Base-by-base conservation (phyloP, 2,113 vertebrate species). In the Cichladusa arquata region DNA sequence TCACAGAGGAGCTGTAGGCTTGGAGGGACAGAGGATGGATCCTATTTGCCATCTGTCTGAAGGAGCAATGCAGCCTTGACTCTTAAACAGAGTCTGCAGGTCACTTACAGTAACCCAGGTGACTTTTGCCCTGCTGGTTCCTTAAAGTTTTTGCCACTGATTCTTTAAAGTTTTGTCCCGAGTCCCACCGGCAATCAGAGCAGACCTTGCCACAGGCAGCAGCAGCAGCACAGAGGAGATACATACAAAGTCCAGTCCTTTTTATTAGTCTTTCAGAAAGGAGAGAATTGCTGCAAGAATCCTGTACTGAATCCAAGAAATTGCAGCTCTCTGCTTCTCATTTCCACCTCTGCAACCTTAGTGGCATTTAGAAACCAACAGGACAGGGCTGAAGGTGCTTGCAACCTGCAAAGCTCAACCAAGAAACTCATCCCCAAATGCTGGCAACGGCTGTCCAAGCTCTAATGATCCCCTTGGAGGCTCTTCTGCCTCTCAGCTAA, bases 401-500 rank as follows among this genome's bases (percentile, higher is more conserved):
- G 50, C 70, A 92, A 76, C 50, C 47, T 72, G 74, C 58, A 85
- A 92, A 93, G 24, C 70, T 48, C 40, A 92, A 62, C 50, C 47
- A 72, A 89, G 88, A 85, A 92, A 95, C 78, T 79, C 65, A 89
- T 94, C 89, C 72, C 83, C 71, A 82, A 91, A 74, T 1, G 10
- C 48, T 6, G 2, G 57, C 61, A 78, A 66, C 0, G 25, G 66
- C 70, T 93, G 84, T 73, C 61, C 81, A 76, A 62, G 73, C 47
- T 87, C 83, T 91, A 87, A 91, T n/a, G 65, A 86, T 94, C 60
- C 86, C 93, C 74, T 93, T 69, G 70, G 78, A 96, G 79, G 86
- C 81, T 94, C 92, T 96, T 94, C 79, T 79, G 91, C 83, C 51
- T 82, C 91, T 91, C 86, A 70, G 77, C 83, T 91, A 87, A 89